Percentiles rank a stretch among this genome's conserved stretches.
phyloP scores from a whole-genome alignment of 2,113 vertebrate species.

The Zootoca vivipara region DNA sequence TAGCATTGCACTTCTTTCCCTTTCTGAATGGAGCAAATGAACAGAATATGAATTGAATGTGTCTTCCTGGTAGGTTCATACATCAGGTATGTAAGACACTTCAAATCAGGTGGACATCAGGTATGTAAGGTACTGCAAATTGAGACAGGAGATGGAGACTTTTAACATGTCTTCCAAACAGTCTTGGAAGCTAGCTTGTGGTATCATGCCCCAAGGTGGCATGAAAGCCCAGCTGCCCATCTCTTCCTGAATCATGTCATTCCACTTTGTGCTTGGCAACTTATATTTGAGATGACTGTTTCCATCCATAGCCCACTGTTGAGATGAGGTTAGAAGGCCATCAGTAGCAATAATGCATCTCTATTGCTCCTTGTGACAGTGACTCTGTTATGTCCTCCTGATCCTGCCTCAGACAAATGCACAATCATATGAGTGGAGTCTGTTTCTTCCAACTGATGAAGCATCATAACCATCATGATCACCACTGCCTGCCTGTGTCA shows the following conservation, averaged over 20 bases:
- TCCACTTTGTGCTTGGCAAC: not conserved
- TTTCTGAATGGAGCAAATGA: not conserved
- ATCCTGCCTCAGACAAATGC: not conserved
- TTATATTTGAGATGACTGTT: not conserved
- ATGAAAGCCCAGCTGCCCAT: not conserved
- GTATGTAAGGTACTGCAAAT: not conserved
- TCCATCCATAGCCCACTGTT: not conserved
- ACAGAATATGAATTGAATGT: not conserved
- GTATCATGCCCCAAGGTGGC: not conserved
- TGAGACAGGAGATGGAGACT: not conserved
- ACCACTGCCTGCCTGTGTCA: not conserved
- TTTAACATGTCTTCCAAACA: not conserved
- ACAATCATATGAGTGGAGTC: not conserved
- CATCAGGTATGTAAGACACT: not conserved
- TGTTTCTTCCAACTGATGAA: not conserved
- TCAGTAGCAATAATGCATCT: not conserved
- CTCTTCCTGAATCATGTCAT: not conserved
- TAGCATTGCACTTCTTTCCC: not conserved
- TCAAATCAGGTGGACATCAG: not conserved
- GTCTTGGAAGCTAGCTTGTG: not conserved
- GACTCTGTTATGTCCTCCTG: not conserved
- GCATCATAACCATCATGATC: not conserved
- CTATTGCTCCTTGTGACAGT: not conserved
- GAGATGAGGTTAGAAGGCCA: not conserved
- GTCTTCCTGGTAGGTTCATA: not conserved